Conservation (phyloP, 2,888 invertebrate genomes). For the Ophion obscuratus region DNA sequence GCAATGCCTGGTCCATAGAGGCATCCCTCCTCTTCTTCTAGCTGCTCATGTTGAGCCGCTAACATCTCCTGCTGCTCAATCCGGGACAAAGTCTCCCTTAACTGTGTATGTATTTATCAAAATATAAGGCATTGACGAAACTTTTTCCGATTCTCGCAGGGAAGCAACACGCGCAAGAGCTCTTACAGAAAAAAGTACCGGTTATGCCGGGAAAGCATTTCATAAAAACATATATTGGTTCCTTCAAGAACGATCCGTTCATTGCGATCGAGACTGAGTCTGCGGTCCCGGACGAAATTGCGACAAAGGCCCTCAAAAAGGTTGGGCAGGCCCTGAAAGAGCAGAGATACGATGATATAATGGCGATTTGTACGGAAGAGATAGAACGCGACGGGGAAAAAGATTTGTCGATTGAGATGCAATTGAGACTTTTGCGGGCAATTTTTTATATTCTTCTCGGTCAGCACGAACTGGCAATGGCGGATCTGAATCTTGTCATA, state of each 20-base stretch:
- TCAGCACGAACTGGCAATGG: conserved; percentile 89
- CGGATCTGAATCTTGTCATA: conserved; percentile 90
- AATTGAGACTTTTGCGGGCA: conserved; percentile 92
- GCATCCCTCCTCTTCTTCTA: no score
- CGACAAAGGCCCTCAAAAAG: conserved; percentile 88
- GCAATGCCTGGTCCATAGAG: no score
- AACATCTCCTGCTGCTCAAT: no score
- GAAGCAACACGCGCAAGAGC: conserved; percentile 90
- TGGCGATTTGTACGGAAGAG: conserved; percentile 92
- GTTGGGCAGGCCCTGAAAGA: conserved; percentile 89
- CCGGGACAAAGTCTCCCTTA: no score
- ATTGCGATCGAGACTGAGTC: conserved; percentile 85
- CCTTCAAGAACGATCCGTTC: conserved; percentile 95
- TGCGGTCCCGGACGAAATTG: conserved; percentile 46
- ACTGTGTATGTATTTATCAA: not conserved
- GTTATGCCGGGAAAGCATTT: conserved; percentile 94
- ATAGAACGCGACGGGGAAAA: conserved; percentile 87
- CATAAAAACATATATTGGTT: conserved; percentile 93
- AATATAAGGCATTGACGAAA: not conserved
- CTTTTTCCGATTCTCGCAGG: conserved; percentile 73
- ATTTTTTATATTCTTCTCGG: conserved; percentile 93
- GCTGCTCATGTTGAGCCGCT: no score
- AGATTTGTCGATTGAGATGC: conserved; percentile 82
- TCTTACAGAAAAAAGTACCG: conserved; percentile 88
- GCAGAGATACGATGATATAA: conserved; percentile 91